A percentile compares a stretch with the other conserved stretches of the same genome.
These are phyloP conservation scores for Aptenodytes forsteri DNA, from an alignment of 2,113 vertebrate genomes.

Conservation along the genomic window DNA sequence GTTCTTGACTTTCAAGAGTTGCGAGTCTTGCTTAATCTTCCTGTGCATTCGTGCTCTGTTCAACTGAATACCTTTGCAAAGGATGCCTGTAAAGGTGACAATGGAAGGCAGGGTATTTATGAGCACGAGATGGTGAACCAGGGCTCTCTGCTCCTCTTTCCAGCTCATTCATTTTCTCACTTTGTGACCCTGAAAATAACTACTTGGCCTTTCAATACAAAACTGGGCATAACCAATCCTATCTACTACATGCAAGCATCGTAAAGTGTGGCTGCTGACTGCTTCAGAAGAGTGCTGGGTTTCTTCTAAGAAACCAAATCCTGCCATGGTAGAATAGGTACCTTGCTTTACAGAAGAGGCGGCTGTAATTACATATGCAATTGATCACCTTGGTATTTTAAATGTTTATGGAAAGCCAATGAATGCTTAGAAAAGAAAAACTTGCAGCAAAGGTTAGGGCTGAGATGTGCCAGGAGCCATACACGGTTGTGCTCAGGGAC, in stretches of 20 bases:
- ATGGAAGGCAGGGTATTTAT: neutral
- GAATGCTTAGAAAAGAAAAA: neutral
- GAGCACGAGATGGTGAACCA: neutral
- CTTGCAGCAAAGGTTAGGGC: neutral
- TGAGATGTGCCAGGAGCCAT: neutral
- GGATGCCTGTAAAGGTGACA: neutral
- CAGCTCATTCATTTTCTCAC: neutral
- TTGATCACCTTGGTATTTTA: neutral
- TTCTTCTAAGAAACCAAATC: neutral
- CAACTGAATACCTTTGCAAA: neutral
- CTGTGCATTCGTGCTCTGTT: no score
- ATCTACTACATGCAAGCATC: rapidly evolving
- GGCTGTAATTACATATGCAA: neutral
- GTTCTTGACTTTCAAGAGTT: neutral
- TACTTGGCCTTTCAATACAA: neutral
- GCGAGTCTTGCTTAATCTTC: neutral
- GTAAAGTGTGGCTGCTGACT: neutral
- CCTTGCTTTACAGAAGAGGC: neutral
- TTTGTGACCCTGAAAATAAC: slow-evolving; percentile 1
- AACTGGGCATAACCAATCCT: neutral
- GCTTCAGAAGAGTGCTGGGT: neutral
- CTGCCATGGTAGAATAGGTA: neutral
- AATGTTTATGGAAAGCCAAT: neutral
- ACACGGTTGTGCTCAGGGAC: rapidly evolving
- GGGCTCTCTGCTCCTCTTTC: neutral